Evolutionary conservation across 2,888 invertebrate species (phyloP).

Genomic region (Tetrapedia diversipes): DNA sequence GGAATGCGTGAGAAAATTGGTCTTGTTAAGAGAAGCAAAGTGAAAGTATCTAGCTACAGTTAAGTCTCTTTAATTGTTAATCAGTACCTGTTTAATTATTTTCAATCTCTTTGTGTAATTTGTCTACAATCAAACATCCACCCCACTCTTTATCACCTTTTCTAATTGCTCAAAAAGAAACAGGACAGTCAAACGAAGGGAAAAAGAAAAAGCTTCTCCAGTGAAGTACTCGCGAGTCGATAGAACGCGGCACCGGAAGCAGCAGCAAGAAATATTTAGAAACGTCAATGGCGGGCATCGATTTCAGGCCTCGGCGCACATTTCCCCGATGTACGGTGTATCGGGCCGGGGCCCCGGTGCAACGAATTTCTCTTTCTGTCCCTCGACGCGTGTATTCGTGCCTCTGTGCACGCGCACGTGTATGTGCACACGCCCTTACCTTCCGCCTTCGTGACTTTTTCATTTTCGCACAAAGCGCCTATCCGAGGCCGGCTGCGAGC

Average conservation of each 20-base stretch:
- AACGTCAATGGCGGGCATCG: slow-evolving; percentile 55
- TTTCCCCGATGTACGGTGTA: slow-evolving; percentile 57
- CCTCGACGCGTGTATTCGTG: slow-evolving; percentile 48
- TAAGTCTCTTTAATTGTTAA: too few species aligned
- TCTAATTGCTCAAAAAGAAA: too few species aligned
- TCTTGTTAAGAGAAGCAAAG: too few species aligned
- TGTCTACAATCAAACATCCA: too few species aligned
- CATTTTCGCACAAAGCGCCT: slow-evolving; percentile 74
- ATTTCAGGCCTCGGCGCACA: slow-evolving; percentile 55
- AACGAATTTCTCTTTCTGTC: slow-evolving; percentile 58
- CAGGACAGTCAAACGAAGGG: not conserved
- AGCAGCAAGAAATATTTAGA: slow-evolving; percentile 32
- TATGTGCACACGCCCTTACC: slow-evolving; percentile 57
- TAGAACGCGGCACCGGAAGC: not conserved
- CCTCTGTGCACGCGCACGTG: too few species aligned
- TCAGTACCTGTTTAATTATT: too few species aligned
- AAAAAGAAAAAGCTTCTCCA: not conserved
- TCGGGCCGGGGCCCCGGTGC: slow-evolving; percentile 50
- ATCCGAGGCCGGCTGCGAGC: slow-evolving; percentile 66
- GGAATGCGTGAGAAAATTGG: too few species aligned
- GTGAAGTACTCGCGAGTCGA: not conserved
- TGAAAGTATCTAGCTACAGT: too few species aligned
- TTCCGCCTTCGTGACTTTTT: slow-evolving; percentile 74
- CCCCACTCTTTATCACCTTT: too few species aligned
- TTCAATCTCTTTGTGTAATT: too few species aligned